Base-by-base conservation (phyloP, 2,113 vertebrate species). In the Vanacampus margaritifer region DNA sequence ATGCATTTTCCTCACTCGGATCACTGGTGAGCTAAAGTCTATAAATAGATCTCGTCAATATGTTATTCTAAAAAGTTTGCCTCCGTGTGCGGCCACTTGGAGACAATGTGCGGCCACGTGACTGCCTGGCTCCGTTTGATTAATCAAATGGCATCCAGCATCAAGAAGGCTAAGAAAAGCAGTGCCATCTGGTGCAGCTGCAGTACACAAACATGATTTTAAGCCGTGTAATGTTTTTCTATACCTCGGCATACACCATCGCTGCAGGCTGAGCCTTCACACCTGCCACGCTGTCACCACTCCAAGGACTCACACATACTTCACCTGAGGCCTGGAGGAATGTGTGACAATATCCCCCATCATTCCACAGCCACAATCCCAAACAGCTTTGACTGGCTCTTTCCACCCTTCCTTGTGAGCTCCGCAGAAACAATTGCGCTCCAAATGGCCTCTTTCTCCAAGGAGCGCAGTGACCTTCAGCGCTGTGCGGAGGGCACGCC, bases 391-490 rank as follows among this genome's bases (percentile, higher is more conserved):
- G 71, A 86, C 76, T 84, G 85, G 79, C 83, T 86, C 65, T 84
- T 73, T 51, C 62, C 72, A 35, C 21, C n/a, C 67, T 81, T 83
- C 76, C 75, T 75, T 83, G 64, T 76, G 78, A 83, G 77, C 78
- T 62, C 74, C 53, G 45, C 79, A 84, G 84, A 86, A 88, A 83
- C 80, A 87, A 81, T 80, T 75, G 83, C 68, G 75, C 56, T 53
- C 65, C 80, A 85, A 89, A 82, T 79, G 78, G 78, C 78, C 80
- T 85, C 87, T 84, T 78, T 84, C 86, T 84, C 79, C 68, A 59
- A 83, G 82, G 85, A 80, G 78, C 58, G 65, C 63, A 72, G 64
- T 68, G 88, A 90, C 90, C 90, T 91, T 90, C 86, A 87, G 81
- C 80, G 69, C 69, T 81, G 79, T 61, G 78, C 79, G 83, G 85